phyloP scores from a whole-genome alignment of 2,113 vertebrate genomes.

The Castor canadensis region DNA sequence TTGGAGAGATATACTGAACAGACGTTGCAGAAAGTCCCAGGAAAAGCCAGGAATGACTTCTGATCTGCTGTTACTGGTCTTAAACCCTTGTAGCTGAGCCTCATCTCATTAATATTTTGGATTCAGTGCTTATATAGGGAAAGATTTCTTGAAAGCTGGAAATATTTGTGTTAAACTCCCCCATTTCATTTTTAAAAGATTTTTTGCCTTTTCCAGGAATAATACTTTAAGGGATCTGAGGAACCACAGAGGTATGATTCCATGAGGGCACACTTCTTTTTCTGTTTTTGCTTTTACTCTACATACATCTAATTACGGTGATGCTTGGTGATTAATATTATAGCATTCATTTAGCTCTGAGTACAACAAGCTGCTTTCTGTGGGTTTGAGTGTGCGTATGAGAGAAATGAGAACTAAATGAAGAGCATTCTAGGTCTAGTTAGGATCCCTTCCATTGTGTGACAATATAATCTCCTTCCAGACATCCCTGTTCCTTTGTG shows the following conservation, averaged over 20 bases:
- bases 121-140: background rate
- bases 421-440: background rate
- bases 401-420: background rate
- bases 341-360: background rate
- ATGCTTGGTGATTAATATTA: background rate
- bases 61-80: slow-evolving; percentile 69
- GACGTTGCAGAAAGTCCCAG: slow-evolving; percentile 66
- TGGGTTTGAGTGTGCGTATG: background rate
- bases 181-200: background rate
- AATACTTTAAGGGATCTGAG: background rate
- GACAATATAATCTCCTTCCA: background rate
- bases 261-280: background rate
- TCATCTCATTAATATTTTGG: background rate
- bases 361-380: background rate
- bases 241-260: background rate
- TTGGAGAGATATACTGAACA: slow-evolving; percentile 65
- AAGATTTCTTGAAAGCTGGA: background rate
- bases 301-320: background rate
- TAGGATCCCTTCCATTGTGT: background rate
- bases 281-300: background rate
- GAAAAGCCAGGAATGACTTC: slow-evolving; percentile 77
- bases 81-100: slow-evolving; percentile 65
- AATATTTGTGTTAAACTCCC: background rate
- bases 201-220: background rate
- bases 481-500: rapidly evolving